These are phyloP conservation scores for Muraenolepis orangiensis DNA, from an alignment of 2,797 vertebrate genomes.

Conservation along the genomic window DNA sequence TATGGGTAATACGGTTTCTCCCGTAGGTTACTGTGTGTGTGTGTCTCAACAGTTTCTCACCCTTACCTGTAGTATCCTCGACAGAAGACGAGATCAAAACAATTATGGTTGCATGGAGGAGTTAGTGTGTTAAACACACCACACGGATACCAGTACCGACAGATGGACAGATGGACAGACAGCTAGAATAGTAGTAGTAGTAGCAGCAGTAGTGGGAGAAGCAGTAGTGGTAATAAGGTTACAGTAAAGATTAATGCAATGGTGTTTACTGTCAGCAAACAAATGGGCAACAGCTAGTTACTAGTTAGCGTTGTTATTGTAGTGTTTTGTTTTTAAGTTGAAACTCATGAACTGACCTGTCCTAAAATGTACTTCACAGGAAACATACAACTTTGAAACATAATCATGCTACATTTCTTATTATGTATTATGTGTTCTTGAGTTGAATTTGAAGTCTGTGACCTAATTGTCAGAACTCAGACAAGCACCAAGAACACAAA, in stretches of 20 bases:
- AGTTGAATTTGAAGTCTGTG: background rate
- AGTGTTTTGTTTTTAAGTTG: background rate
- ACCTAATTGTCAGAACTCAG: background rate
- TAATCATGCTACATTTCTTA: background rate
- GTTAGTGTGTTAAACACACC: constrained; percentile 40
- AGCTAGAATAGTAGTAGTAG: background rate
- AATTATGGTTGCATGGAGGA: constrained; percentile 35
- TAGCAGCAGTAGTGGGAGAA: background rate
- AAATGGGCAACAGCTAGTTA: background rate
- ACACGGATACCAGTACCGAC: background rate
- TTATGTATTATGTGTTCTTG: background rate
- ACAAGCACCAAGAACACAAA: background rate
- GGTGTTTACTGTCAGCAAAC: background rate
- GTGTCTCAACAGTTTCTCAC: background rate
- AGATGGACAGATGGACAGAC: background rate
- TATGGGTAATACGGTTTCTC: background rate
- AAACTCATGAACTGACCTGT: background rate
- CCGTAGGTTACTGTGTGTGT: background rate
- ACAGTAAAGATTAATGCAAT: background rate
- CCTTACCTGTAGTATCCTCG: constrained; percentile 48
- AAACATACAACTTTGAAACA: background rate
- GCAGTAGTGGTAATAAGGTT: background rate
- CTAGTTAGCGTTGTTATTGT: background rate
- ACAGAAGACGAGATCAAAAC: constrained; percentile 51
- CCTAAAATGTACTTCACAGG: background rate